Base-by-base conservation (phyloP, 2,888 invertebrate species). In the Conomelus anceps region DNA sequence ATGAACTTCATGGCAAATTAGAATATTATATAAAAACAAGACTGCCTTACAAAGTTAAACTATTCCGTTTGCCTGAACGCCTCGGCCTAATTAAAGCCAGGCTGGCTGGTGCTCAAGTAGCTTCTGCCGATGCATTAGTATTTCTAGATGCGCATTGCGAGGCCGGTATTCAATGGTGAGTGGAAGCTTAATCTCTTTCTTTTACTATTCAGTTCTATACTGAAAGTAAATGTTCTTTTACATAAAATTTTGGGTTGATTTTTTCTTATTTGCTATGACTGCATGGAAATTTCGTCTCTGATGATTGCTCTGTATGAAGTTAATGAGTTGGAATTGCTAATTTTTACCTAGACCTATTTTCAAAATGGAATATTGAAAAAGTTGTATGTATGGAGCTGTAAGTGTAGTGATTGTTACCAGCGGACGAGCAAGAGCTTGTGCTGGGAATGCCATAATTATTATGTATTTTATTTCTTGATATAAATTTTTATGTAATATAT, bases 111-210 rank as follows among this genome's bases (percentile, higher is more conserved):
- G 99, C 99, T 0, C 95, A 96, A 90, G 95, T 95, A 90, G 98
- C 99, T 1, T 93, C 93, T 7, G 98, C 97, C 0, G 96, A 97
- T 92, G 96, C 96, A 84, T 93, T 98, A 89, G 95, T 98, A 88
- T 98, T 98, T 93, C 94, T 98, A 91, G 98, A 98, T 94, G 97
- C 98, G 0, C 98, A 98, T 93, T 98, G 98, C 93, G 98, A 98
- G 94, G 96, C 95, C 3, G 96, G 96, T 90, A 93, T 94, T 84
- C 95, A 96, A 91, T 98, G 98, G 98, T 94, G 91, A 89, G 90
- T 63, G 3, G 7, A 63, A 63, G 3, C 0, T 63, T 63, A n/a
- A 20, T n/a, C 20, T n/a, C 13, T n/a, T 63, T 63, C 13, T 34
- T 34, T 34, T 13, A 34, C 34, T n/a, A 7, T 26, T 26, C 26